phyloP scores from a whole-genome alignment of 2,113 vertebrate species.

The Isichthys henryi region DNA sequence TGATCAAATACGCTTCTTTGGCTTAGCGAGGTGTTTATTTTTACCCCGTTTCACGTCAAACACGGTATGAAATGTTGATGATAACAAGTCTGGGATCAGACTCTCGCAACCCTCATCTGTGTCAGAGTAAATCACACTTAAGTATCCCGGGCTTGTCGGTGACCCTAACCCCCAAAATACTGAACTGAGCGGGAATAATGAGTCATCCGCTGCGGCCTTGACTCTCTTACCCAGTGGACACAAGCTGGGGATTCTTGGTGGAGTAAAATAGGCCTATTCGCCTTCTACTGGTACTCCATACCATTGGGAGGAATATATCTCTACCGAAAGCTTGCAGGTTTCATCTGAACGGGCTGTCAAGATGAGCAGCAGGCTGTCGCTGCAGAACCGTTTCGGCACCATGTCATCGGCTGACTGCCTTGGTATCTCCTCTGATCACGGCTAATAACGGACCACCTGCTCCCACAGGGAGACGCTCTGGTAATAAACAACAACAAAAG shows the following conservation, averaged over 20 bases:
- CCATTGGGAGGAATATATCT: slow-evolving; percentile 50
- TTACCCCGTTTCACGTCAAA: neutral
- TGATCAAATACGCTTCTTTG: neutral
- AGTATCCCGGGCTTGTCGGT: slow-evolving; percentile 11
- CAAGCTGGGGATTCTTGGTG: slow-evolving; percentile 28
- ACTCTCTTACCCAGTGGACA: slow-evolving; percentile 22
- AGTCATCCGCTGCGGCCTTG: slow-evolving; percentile 33
- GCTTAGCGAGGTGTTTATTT: neutral
- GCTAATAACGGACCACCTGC: slow-evolving; percentile 5
- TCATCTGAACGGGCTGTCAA: slow-evolving; percentile 54
- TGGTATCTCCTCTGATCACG: neutral
- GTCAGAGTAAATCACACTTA: neutral
- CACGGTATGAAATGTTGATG: neutral
- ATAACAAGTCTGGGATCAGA: neutral
- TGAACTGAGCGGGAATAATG: slow-evolving; percentile 34
- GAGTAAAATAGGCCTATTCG: slow-evolving; percentile 45
- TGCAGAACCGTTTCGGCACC: slow-evolving; percentile 33
- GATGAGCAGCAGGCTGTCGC: slow-evolving; percentile 48
- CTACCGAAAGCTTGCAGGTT: slow-evolving; percentile 48
- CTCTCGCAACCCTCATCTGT: neutral
- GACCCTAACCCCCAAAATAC: slow-evolving; percentile 34
- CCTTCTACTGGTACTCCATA: slow-evolving; percentile 27
- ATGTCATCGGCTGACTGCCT: slow-evolving; percentile 30
- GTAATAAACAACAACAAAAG: neutral
- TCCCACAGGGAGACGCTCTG: slow-evolving; percentile 7